Evolutionary conservation across 2,113 vertebrate species (phyloP), one percentile per base, ranked within the genome.

Genomic region (Callorhinus ursinus): DNA sequence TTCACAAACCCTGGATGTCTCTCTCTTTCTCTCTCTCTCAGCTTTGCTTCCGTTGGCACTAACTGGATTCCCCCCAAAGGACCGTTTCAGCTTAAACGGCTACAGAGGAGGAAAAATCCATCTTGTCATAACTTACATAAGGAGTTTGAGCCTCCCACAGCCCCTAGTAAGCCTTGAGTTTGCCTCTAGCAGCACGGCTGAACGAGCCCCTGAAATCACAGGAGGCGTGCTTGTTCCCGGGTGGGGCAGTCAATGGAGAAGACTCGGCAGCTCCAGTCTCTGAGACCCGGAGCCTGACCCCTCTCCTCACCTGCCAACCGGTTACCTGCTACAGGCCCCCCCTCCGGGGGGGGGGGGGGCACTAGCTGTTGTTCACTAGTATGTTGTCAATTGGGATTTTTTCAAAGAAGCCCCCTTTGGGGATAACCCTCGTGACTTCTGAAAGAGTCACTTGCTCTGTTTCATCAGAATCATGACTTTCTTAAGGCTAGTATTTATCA

Each of bases 121-220:
- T 76, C 83, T 87, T 97, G 74, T 88, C 28, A 4, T 88, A 71
- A 83, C 76, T 97, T 86, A 92, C 28, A 72, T 39, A 90, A 85
- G 36, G 93, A 87, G 80, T 81, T 84, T 82, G 86, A 96, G 69
- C 63, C 24, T 93, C 19, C 55, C 31, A 3, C 28, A 72, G 59
- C 67, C 65, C 49, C 31, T n/a, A 61, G 77, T 63, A 93, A 95
- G 49, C 84, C 51, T 57, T 0, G 31, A 77, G 79, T 74, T 94
- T 77, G 53, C 55, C 57, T 94, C 57, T 46, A 90, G 87, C 61
- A 84, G 19, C 74, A 22, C 24, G 81, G 46, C 82, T 63, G 9
- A 87, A 95, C 67, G 31, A 90, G n/a, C 36, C 79, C 93, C 72
- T 74, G 76, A 90, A 86, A 87, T 96, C 51, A 61, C 63, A 83